Evolutionary conservation across 2,797 vertebrate species (phyloP), one percentile per base, ranked within the genome.

Genomic region (Cheirogaleus major): DNA sequence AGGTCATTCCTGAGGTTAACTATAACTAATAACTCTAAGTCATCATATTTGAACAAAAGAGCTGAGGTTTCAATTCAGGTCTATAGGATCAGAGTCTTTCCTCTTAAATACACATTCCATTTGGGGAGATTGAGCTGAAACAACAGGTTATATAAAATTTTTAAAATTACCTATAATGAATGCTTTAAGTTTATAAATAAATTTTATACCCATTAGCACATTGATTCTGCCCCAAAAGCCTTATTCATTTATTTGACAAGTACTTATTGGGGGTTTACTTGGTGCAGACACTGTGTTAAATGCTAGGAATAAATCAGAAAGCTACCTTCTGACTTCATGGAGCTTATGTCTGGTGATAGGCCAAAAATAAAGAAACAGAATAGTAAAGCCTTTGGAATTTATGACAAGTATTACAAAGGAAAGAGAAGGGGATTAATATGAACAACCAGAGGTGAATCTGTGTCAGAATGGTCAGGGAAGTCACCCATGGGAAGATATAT

Each of bases 61-160:
- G 7, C 15, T 82, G 23, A 92, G 79, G 59, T 97, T 78, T 23
- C 17, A 82, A 27, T 67, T 10, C 10, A 41, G 5, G 17, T 65
- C 45, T 59, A 5, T 70, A 70, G 20, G 7, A 10, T 79, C 43
- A 65, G 45, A 91, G 30, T 52, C 32, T 76, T 79, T 65, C 48
- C n/a, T 91, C 61, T 63, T 81, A 90, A 70, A 35, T 65, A 55
- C 14, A 52, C 22, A 35, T 48, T 67, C 23, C 52, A 5, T 38
- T 92, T 43, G 75, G 79, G 91, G 30, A 84, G 61, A 94, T 4
- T 96, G 73, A 96, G 18, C 48, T 22, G 82, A 43, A 89, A 85
- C 25, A 82, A 32, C 2, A 80, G 30, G 8, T 48, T 30, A 52
- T 41, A 69, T 35, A n/a, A 76, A 5, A 59, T 25, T 85, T 69